These are phyloP conservation scores for Pituophis catenifer DNA, from an alignment of 2,113 vertebrate species.

Conservation along the genomic window DNA sequence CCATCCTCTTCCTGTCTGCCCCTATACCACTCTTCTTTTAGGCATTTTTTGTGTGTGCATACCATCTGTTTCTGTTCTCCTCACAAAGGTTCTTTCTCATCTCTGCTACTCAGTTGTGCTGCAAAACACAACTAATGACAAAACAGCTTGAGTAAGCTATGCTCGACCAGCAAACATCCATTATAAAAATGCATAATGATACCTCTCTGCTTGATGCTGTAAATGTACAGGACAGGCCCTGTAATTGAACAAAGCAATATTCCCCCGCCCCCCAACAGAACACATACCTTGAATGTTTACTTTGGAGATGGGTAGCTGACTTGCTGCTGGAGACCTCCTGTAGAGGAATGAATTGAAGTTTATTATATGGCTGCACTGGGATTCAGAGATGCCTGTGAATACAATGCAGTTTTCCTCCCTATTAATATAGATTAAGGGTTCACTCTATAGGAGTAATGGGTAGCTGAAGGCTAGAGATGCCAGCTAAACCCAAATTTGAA, in stretches of 20 bases:
- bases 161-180: background rate
- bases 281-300: slow-evolving; percentile 86
- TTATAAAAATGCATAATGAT: background rate
- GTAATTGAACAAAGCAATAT: background rate
- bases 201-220: background rate
- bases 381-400: background rate
- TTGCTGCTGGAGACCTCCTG: slow-evolving; percentile 88
- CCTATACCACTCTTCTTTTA: background rate
- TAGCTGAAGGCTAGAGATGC: background rate
- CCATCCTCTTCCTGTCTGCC: background rate
- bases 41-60: background rate
- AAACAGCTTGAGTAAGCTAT: background rate
- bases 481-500: background rate
- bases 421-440: background rate
- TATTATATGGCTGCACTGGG: background rate
- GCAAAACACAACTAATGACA: background rate
- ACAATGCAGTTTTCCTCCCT: background rate
- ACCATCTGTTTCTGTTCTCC: background rate
- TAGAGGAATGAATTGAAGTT: slow-evolving; percentile 39
- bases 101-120: background rate
- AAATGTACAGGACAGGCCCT: background rate
- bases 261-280: background rate
- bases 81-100: background rate
- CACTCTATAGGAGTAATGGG: background rate
- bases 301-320: slow-evolving; percentile 82